Evolutionary conservation across 2,888 invertebrate genomes (phyloP).

Genomic region (Drosophila melanosoma): DNA sequence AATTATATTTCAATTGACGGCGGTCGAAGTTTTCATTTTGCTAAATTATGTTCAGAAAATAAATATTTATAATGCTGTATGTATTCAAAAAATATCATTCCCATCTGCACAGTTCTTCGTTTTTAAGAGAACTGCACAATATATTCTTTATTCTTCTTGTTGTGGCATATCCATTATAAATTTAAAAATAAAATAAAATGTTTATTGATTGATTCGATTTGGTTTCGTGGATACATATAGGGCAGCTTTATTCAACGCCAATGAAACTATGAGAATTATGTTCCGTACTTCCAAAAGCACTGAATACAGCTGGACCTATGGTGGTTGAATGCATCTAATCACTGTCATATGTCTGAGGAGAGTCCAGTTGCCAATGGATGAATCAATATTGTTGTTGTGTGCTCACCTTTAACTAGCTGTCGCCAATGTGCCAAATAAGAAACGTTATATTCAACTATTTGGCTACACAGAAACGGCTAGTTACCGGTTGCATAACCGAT

Average conservation of each 20-base stretch:
- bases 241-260: conserved; percentile 53
- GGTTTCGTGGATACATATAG: background rate
- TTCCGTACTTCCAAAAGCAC: conserved; percentile 39
- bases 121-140: background rate
- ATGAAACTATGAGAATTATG: conserved; percentile 48
- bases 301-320: conserved; percentile 33
- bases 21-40: background rate
- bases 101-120: conserved; percentile 13
- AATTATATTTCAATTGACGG: background rate
- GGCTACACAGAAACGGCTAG: conserved; percentile 58
- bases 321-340: background rate
- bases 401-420: conserved; percentile 44
- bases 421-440: conserved; percentile 60
- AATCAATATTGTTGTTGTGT: conserved; percentile 13
- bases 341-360: conserved; percentile 43
- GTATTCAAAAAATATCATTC: conserved; percentile 30
- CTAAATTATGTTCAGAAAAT: too few species aligned
- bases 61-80: too few species aligned
- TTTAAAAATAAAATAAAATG: conserved; percentile 32
- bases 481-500: conserved; percentile 33
- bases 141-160: conserved; percentile 8
- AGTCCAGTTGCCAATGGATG: conserved; percentile 45
- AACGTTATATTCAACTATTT: conserved; percentile 44
- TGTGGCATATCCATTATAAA: conserved; percentile 10
- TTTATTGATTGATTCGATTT: conserved; percentile 4